Evolutionary conservation across 1,140 invertebrate genomes (phyloP).

Genomic region (Gonatopus flavifemur): DNA sequence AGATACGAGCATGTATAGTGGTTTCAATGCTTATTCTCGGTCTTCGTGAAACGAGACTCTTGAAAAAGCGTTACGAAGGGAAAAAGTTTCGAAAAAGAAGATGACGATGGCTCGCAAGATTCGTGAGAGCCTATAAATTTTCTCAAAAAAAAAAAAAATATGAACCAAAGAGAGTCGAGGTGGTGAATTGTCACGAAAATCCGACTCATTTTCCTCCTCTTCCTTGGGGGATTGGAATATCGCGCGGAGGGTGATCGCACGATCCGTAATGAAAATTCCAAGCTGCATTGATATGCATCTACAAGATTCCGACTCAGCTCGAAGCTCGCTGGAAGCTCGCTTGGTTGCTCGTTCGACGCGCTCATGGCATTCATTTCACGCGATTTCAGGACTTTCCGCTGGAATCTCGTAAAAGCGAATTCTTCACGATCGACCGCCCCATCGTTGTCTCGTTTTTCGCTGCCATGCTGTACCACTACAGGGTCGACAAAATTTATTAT

Average conservation of each 20-base stretch:
- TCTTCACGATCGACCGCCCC: conserved; percentile 22
- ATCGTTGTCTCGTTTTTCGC: neutral
- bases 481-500: conserved; percentile 17
- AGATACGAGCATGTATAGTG: too few species aligned
- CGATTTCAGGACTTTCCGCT: conserved; percentile 30
- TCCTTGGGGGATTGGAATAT: conserved; percentile 10
- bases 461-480: conserved; percentile 14
- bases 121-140: too few species aligned
- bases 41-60: too few species aligned
- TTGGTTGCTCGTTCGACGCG: conserved; percentile 12
- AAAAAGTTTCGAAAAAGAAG: too few species aligned
- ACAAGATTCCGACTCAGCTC: conserved; percentile 29
- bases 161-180: too few species aligned
- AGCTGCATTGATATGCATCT: conserved; percentile 35
- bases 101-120: too few species aligned
- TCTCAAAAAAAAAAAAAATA: too few species aligned
- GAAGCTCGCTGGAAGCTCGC: neutral
- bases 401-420: conserved; percentile 36
- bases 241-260: conserved; percentile 20
- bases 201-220: conserved; percentile 9
- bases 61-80: too few species aligned
- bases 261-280: conserved; percentile 38
- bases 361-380: conserved; percentile 27
- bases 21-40: too few species aligned
- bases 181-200: conserved; percentile 14